A percentile compares a stretch with the other conserved stretches of the same genome.
Conservation (phyloP, 2,888 invertebrate genomes). For the Trichogramma evanescens region DNA sequence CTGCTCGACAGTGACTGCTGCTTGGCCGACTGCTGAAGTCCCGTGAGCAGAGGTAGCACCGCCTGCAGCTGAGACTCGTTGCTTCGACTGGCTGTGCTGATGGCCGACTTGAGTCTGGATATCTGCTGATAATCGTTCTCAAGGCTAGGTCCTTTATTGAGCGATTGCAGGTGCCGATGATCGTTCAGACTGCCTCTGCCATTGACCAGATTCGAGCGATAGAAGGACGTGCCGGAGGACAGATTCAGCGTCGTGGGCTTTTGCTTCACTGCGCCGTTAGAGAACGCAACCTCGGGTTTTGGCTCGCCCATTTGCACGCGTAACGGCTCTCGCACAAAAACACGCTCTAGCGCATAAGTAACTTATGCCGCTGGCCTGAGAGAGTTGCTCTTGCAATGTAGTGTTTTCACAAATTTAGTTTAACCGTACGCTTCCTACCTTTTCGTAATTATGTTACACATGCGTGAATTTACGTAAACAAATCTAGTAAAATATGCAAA, state of each 20-base stretch:
- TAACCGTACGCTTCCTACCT: too few species aligned
- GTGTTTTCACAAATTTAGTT: too few species aligned
- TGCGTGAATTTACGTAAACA: too few species aligned
- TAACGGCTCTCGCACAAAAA: too few species aligned
- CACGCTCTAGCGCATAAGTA: too few species aligned
- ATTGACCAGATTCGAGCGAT: constrained; percentile 39
- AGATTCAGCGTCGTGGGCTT: constrained; percentile 43
- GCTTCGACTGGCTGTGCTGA: constrained; percentile 7
- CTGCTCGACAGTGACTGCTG: neutral
- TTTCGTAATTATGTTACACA: too few species aligned
- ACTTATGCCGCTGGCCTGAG: too few species aligned
- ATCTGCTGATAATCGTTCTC: constrained; percentile 15
- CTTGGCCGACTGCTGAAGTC: constrained; percentile 30
- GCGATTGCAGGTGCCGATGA: constrained; percentile 28
- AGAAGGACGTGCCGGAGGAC: constrained; percentile 44
- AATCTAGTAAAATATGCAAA: too few species aligned
- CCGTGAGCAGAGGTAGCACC: constrained; percentile 37
- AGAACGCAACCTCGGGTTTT: constrained; percentile 40
- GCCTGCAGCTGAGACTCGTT: constrained; percentile 35
- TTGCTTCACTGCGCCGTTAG: constrained; percentile 44
- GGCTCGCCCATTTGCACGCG: constrained; percentile 44
- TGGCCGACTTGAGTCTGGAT: constrained; percentile 19
- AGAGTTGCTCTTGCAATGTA: too few species aligned
- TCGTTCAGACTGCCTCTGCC: constrained; percentile 44
- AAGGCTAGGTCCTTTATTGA: constrained; percentile 17